Evolutionary conservation across 2,888 invertebrate genomes (phyloP).

Genomic region (Athetis lepigone): DNA sequence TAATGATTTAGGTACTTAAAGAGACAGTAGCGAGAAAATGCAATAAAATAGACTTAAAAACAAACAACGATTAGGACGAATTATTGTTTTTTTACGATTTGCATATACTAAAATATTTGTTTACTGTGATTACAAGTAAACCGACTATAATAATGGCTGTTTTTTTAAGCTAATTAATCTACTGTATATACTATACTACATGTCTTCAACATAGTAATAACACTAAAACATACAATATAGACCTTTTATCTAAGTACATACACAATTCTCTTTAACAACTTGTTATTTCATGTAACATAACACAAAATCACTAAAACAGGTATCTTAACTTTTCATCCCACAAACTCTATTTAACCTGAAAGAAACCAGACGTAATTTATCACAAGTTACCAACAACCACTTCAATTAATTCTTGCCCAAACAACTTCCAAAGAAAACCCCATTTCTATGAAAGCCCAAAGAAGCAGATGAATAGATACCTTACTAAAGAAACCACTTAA

Average conservation of each 20-base stretch:
- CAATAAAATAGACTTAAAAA: too few relatives aligned
- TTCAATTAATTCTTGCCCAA: constrained; percentile 13
- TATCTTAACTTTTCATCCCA: background rate
- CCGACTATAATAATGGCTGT: too few relatives aligned
- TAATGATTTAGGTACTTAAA: background rate
- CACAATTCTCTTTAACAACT: background rate
- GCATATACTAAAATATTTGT: too few relatives aligned
- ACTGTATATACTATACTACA: too few relatives aligned
- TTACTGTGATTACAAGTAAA: too few relatives aligned
- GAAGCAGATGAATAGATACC: constrained; percentile 5
- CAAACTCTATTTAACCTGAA: background rate
- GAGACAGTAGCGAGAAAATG: too few relatives aligned
- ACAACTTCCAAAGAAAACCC: background rate
- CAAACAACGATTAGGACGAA: too few relatives aligned
- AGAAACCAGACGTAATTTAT: constrained; percentile 10
- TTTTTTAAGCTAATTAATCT: too few relatives aligned
- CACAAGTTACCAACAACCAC: constrained; percentile 7
- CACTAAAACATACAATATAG: too few relatives aligned
- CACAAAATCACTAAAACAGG: background rate
- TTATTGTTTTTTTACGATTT: too few relatives aligned
- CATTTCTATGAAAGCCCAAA: background rate
- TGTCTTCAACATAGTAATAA: too few relatives aligned
- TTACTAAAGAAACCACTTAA: constrained; percentile 17
- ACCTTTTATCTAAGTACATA: too few relatives aligned
- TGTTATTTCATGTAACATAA: background rate